Conservation (phyloP, 2,113 vertebrate genomes). For the Hemibagrus wyckioides region DNA sequence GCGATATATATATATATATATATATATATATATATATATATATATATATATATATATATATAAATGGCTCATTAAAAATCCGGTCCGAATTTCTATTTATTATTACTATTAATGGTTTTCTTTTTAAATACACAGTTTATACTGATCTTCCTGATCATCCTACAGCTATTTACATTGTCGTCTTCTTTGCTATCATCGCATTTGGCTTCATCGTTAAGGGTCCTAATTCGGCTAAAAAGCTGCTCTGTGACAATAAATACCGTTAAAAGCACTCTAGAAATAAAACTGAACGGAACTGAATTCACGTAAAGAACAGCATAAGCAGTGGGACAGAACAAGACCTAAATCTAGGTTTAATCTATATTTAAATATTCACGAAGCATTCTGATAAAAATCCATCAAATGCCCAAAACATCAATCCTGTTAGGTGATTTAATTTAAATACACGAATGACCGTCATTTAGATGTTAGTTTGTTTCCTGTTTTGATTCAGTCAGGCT, state of each 20-base stretch:
- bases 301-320: background rate
- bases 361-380: background rate
- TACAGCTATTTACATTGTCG: background rate
- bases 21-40: too few relatives aligned
- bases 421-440: background rate
- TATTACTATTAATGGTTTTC: background rate
- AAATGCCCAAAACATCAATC: background rate
- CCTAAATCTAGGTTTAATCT: background rate
- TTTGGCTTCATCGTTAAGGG: background rate
- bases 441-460: constrained; percentile 11
- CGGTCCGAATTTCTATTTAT: background rate
- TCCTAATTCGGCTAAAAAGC: constrained; percentile 16
- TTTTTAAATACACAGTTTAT: background rate
- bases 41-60: too few relatives aligned
- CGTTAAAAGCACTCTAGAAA: background rate
- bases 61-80: too few relatives aligned
- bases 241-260: constrained; percentile 8
- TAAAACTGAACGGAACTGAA: background rate
- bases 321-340: background rate
- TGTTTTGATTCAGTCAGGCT: constrained; percentile 12
- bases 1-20: too few relatives aligned
- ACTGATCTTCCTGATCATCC: background rate
- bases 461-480: constrained; percentile 12
- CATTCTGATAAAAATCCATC: constrained; percentile 1
- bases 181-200: background rate